Base-by-base conservation (phyloP, 2,113 vertebrate genomes). In the Corydoras sp. region DNA sequence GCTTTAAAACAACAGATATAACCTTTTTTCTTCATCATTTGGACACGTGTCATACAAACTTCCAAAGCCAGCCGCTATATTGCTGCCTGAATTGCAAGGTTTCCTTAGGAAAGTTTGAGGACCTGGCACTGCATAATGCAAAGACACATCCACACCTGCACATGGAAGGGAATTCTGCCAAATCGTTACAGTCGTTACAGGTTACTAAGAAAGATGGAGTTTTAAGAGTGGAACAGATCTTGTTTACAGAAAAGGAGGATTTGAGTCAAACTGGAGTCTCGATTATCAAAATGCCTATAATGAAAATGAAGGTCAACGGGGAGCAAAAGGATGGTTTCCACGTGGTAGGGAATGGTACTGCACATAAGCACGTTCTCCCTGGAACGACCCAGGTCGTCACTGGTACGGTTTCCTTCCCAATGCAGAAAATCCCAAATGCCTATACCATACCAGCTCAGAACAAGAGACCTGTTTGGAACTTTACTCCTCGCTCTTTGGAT, bases 271-370 rank as follows among this genome's bases (percentile, higher is more conserved):
- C 77, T 86, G 0, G 97, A 96, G 80, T 98, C 80, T 92, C 94
- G 35, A 95, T 99, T 77, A 97, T 92, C 75, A 99, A 97, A 89
- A 97, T 93, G 0, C 96, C 97, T 18, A 98, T 99, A 80, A 98
- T 98, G 95, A 97, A 93, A 86, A 95, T 94, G 95, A 84, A 91
- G 91, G 69, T 98, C 95, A 87, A 85, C 90, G 0, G 97, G 98
- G 83, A 82, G 90, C 56, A 98, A 98, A 85, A 93, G 96, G 82
- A 96, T 97, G 86, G 91, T 71, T 87, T 89, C 30, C 93, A 98
- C 71, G 81, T 81, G 0, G 80, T 18, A 5, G 63, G 91, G 2
- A 92, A 94, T 14, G 95, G 97, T 43, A 43, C 35, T 43, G 35
- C 35, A 8, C 35, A 43, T 43, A 43, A 43, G 35, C 35, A 43